These are phyloP conservation scores for Phymanthus crucifer DNA, from an alignment of 92 coral and sea anemone species.

Conservation along the genomic window DNA sequence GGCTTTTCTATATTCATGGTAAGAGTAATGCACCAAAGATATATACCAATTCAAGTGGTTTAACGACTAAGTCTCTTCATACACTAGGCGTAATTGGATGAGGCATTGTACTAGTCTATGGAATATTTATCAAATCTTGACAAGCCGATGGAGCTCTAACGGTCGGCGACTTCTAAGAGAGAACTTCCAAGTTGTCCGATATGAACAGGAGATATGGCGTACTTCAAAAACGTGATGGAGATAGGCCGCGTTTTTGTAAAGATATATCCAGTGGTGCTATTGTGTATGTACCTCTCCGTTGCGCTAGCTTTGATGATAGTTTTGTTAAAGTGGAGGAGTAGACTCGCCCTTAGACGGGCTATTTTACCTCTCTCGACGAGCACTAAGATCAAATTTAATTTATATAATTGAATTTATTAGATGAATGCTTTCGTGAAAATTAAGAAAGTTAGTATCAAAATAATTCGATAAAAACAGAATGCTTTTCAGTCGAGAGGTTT, in stretches of 20 bases:
- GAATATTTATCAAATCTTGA: conserved; percentile 31
- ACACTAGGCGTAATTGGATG: conserved; percentile 8
- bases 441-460: not conserved
- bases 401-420: not conserved
- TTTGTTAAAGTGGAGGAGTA: not conserved
- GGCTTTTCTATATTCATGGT: not conserved
- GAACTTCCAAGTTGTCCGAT: not conserved
- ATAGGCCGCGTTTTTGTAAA: not conserved
- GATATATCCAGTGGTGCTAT: not conserved
- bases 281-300: not conserved
- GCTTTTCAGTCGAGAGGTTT: not conserved
- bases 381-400: not conserved
- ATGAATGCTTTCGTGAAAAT: not conserved
- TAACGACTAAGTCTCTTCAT: conserved; percentile 13
- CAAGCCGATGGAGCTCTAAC: conserved; percentile 2
- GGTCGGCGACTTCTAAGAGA: conserved; percentile 16
- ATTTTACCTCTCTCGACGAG: not conserved
- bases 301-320: not conserved
- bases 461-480: not conserved
- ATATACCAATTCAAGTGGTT: conserved; percentile 12
- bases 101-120: conserved; percentile 7
- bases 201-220: not conserved
- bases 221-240: conserved; percentile 1
- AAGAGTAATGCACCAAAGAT: not conserved
- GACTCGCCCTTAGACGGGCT: not conserved